A percentile compares a stretch with the other conserved stretches of the same genome.
Conservation (phyloP, 1,140 invertebrate species). For the Aphidius ervi region DNA sequence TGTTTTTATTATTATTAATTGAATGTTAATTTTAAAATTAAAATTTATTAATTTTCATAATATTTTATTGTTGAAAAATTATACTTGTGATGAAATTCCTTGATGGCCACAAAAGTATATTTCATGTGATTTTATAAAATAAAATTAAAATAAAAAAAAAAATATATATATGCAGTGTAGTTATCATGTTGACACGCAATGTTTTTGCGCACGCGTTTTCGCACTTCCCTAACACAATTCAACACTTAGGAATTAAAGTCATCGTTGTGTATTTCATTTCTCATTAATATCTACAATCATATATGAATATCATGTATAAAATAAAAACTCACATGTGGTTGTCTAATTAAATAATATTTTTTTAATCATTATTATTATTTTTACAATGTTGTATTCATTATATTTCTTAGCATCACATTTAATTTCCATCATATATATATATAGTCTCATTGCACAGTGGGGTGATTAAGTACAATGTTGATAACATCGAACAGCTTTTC, state of each 20-base stretch:
- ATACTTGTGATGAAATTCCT: conserved; percentile 16
- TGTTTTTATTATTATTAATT: conserved; percentile 1
- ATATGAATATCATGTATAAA: not conserved
- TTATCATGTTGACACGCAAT: conserved; percentile 16
- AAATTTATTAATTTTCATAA: not conserved
- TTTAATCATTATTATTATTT: too few species aligned
- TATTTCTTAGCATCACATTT: too few species aligned
- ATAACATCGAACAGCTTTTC: too few species aligned
- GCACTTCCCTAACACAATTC: not conserved
- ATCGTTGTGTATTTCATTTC: too few species aligned
- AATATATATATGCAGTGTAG: not conserved
- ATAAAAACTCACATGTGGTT: too few species aligned
- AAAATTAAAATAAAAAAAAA: not conserved
- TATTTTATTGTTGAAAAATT: not conserved
- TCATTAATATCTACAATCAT: too few species aligned
- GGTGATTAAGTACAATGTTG: too few species aligned
- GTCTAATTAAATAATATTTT: too few species aligned
- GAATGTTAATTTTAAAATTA: conserved; percentile 23
- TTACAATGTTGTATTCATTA: too few species aligned
- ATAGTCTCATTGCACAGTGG: too few species aligned
- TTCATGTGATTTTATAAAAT: conserved; percentile 13
- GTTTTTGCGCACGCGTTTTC: conserved; percentile 4
- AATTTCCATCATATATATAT: too few species aligned
- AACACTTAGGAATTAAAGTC: too few species aligned
- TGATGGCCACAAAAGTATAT: conserved; percentile 37